Percentiles rank a stretch among this genome's conserved stretches.
phyloP scores from a whole-genome alignment of 2,113 vertebrate species.

The Isichthys henryi region DNA sequence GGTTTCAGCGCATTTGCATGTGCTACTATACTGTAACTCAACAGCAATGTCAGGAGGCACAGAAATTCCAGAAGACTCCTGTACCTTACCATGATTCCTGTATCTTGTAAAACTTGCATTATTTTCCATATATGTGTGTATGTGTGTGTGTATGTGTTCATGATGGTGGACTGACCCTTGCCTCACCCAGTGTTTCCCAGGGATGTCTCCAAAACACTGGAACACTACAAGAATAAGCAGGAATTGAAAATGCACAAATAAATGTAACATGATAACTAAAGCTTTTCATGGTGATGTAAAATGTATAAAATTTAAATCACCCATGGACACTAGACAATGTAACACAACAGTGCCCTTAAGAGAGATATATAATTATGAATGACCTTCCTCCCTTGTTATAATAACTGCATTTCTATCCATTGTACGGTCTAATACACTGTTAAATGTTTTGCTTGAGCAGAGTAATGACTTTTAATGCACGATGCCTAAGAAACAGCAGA shows the following conservation, averaged over 20 bases:
- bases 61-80: neutral
- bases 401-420: neutral
- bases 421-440: neutral
- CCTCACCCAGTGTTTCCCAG: neutral
- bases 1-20: neutral
- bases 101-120: neutral
- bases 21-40: neutral
- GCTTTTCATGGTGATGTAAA: neutral
- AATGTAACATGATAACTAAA: neutral
- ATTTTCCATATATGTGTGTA: neutral
- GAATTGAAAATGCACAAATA: neutral
- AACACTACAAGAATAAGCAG: neutral
- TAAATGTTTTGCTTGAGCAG: neutral
- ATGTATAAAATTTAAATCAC: neutral
- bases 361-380: neutral
- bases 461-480: neutral
- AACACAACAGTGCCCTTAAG: neutral
- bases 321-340: neutral
- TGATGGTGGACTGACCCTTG: neutral
- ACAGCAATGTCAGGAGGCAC: neutral
- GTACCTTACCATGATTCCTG: neutral
- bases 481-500: neutral
- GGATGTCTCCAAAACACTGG: neutral
- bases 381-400: neutral
- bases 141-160: neutral